Percentiles rank a stretch among this genome's conserved stretches.
Conservation (phyloP, 2,888 invertebrate species). For the Xestia c-nigrum region DNA sequence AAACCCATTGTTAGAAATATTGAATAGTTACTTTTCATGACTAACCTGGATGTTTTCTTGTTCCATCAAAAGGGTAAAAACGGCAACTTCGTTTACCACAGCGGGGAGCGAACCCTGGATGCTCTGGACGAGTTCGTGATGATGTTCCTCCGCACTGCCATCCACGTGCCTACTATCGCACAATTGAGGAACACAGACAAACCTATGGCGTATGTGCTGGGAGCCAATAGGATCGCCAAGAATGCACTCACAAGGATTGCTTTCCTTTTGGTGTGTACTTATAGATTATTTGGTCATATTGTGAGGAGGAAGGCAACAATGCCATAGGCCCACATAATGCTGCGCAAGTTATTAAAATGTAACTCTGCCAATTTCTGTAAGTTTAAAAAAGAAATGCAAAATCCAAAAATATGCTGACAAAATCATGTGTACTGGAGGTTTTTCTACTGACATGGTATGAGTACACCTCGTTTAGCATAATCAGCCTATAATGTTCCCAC, state of each 20-base stretch:
- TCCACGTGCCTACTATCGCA: conserved; percentile 75
- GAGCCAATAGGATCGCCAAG: conserved; percentile 88
- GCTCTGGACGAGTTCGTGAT: conserved; percentile 92
- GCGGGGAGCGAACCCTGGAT: conserved; percentile 90
- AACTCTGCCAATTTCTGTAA: not conserved
- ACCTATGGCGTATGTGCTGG: conserved; percentile 89
- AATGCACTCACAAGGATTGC: conserved; percentile 92
- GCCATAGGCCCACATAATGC: not conserved
- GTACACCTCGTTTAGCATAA: not conserved
- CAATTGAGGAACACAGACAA: conserved; percentile 72
- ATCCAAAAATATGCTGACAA: not conserved
- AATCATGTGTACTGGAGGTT: not conserved
- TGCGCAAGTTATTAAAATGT: not conserved
- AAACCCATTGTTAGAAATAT: not conserved
- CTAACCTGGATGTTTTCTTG: conserved; percentile 17
- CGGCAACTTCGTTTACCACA: conserved; percentile 90
- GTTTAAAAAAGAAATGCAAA: not conserved
- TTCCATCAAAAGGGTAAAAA: conserved; percentile 83
- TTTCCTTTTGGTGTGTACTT: conserved; percentile 91
- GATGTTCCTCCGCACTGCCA: conserved; percentile 86
- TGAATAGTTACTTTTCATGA: not conserved
- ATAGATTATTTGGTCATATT: not conserved
- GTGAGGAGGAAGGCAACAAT: not conserved
- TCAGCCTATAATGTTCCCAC: too few species aligned
- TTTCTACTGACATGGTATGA: not conserved